Conservation (phyloP, 2,888 invertebrate species). For the Ptilodon capucinus region DNA sequence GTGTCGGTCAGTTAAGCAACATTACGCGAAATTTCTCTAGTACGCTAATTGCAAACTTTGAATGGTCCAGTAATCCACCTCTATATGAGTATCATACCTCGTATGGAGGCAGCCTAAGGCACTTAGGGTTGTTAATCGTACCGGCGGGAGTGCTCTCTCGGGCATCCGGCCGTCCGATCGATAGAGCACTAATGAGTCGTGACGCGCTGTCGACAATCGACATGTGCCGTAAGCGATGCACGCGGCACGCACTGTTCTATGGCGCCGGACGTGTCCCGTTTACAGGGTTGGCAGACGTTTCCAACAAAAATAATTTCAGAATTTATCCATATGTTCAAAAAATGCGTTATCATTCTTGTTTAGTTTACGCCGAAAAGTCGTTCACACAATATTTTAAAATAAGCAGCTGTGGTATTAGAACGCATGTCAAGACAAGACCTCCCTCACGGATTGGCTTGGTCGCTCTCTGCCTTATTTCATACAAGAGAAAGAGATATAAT, state of each 20-base stretch:
- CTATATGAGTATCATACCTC: not conserved
- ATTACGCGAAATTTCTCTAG: not conserved
- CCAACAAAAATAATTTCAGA: too few species aligned
- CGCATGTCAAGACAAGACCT: too few species aligned
- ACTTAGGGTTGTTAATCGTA: slow-evolving; percentile 16
- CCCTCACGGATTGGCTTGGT: too few species aligned
- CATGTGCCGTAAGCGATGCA: slow-evolving; percentile 28
- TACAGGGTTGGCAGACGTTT: not conserved
- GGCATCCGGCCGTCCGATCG: slow-evolving; percentile 41
- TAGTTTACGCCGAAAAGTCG: too few species aligned
- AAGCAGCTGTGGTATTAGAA: too few species aligned
- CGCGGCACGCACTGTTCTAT: not conserved
- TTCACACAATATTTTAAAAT: too few species aligned
- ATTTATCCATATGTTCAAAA: too few species aligned
- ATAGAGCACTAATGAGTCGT: slow-evolving; percentile 69
- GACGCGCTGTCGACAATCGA: slow-evolving; percentile 53
- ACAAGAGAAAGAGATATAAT: too few species aligned
- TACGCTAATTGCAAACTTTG: not conserved
- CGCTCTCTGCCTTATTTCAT: too few species aligned
- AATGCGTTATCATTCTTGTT: too few species aligned
- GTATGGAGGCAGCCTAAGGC: not conserved
- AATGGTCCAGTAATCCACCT: not conserved
- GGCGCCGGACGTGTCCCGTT: not conserved
- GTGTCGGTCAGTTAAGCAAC: not conserved
- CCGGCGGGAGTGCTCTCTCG: slow-evolving; percentile 10